These are phyloP conservation scores for Colistium nudipinnis DNA, from an alignment of 2,113 vertebrate genomes.

Conservation along the genomic window DNA sequence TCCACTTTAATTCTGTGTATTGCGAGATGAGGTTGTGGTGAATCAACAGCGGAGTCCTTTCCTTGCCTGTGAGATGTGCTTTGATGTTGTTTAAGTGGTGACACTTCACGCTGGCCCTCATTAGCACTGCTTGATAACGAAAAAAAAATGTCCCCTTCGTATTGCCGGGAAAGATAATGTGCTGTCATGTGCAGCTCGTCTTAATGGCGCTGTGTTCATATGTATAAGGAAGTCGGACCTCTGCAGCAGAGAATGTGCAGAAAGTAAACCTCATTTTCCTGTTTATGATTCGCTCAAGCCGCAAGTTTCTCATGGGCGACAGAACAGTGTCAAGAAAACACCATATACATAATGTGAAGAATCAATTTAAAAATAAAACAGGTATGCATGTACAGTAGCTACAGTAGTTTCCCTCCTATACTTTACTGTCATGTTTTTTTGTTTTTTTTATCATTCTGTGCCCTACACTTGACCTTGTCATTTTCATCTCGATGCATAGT, in stretches of 20 bases:
- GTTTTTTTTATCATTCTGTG: slow-evolving; percentile 17
- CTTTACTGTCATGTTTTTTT: slow-evolving; percentile 30
- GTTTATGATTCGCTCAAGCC: slow-evolving; percentile 51
- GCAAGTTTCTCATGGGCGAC: slow-evolving; percentile 34
- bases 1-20: slow-evolving; percentile 54
- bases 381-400: slow-evolving; percentile 50
- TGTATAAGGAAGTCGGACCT: slow-evolving; percentile 24
- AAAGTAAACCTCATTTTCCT: slow-evolving; percentile 61
- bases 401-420: slow-evolving; percentile 35
- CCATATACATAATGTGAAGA: slow-evolving; percentile 78
- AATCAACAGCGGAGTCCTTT: slow-evolving; percentile 70
- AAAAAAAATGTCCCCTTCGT: slow-evolving; percentile 47
- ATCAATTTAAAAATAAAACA: slow-evolving; percentile 38
- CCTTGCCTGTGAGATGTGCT: slow-evolving; percentile 60
- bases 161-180: slow-evolving; percentile 59
- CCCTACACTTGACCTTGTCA: slow-evolving; percentile 31
- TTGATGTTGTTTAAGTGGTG: slow-evolving; percentile 73
- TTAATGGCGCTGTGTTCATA: slow-evolving; percentile 46
- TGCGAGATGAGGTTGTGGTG: slow-evolving; percentile 61
- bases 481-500: slow-evolving; percentile 11
- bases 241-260: slow-evolving; percentile 43
- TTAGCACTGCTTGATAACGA: slow-evolving; percentile 64
- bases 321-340: slow-evolving; percentile 59
- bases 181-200: slow-evolving; percentile 50
- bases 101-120: slow-evolving; percentile 68